Base-by-base conservation (phyloP, 2,888 invertebrate genomes). In the Drosophila paranaensis region DNA sequence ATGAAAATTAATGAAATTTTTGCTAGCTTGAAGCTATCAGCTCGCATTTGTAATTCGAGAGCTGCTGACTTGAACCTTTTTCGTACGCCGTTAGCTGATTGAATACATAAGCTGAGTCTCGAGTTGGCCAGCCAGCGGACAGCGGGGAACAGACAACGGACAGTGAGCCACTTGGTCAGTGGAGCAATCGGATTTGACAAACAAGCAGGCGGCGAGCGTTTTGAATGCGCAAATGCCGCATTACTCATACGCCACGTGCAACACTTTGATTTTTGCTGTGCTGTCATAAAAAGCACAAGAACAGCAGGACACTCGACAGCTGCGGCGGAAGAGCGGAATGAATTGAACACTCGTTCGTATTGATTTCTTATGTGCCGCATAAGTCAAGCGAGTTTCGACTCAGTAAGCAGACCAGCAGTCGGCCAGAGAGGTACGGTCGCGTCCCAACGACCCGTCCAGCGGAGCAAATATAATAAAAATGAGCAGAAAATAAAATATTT, bases 401-500 rank as follows among this genome's bases (percentile, higher is more conserved):
- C 74, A 64, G 68, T 70, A 57, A 81, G 62, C 50, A 55, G 45
- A 9, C 11, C 27, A 43, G 48, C 46, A 25, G 33, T 10, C 33
- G 10, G 45, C 4, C 54, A 20, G 48, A 20, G 48, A 40, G 58
- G 66, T 25, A 40, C 46, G 27, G 51, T 8, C 50, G 46, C 25
- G 16, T 25, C 16, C 33, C 39, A 42, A 30, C 30, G 33, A 50
- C 33, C 45, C 37, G 62, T 58, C 42, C 70, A 63, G 54, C 58
- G 67, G 57, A 60, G 62, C 73, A 88, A 88, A 84, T 74, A 85
- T 88, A 80, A 88, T 84, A 88, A 84, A 84, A 84, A 82, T 85
- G 80, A 85, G 82, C 82, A 80, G 73, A 80, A 77, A 85, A 88
- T 88, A 71, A 82, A 85, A 84, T 84, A 88, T 88, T 88, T 88